Percentiles rank a stretch among this genome's conserved stretches.
phyloP scores from a whole-genome alignment of 1,140 invertebrate species.

The Archivesica marissinica region DNA sequence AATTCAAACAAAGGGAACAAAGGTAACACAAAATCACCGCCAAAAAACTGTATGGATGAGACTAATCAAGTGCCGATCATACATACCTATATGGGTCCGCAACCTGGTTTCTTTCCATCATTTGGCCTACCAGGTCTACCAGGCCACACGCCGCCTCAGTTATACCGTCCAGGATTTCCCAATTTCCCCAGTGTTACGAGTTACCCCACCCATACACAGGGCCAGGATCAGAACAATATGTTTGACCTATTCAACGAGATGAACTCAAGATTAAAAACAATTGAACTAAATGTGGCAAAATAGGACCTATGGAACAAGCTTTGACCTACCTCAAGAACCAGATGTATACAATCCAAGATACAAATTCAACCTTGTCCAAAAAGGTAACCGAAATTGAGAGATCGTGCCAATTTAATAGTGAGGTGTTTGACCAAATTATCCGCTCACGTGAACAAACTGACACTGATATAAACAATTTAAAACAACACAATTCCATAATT shows the following conservation, averaged over 20 bases:
- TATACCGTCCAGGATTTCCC: constrained; percentile 8
- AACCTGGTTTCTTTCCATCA: constrained; percentile 1
- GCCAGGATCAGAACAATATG: background rate
- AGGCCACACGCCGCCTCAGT: background rate
- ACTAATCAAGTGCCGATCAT: background rate
- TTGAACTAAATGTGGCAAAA: background rate
- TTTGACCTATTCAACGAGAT: background rate
- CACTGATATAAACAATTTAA: background rate
- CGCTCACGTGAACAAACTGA: background rate
- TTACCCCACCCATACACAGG: background rate
- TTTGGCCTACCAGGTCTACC: background rate
- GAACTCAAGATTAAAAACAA: constrained; percentile 21
- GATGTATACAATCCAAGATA: background rate
- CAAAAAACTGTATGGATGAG: background rate
- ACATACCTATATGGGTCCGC: background rate
- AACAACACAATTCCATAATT: background rate
- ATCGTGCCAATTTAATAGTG: constrained; percentile 6
- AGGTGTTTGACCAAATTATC: background rate
- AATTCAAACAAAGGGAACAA: constrained; percentile 14
- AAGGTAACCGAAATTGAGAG: background rate
- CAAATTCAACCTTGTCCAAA: background rate
- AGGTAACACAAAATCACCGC: background rate
- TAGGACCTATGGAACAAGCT: background rate
- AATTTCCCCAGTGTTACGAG: no score
- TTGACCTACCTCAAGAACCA: background rate